A percentile compares a stretch with the other conserved stretches of the same genome.
These are phyloP conservation scores for Rhinolophus sinicus DNA, from an alignment of 2,113 vertebrate species.

Conservation along the genomic window DNA sequence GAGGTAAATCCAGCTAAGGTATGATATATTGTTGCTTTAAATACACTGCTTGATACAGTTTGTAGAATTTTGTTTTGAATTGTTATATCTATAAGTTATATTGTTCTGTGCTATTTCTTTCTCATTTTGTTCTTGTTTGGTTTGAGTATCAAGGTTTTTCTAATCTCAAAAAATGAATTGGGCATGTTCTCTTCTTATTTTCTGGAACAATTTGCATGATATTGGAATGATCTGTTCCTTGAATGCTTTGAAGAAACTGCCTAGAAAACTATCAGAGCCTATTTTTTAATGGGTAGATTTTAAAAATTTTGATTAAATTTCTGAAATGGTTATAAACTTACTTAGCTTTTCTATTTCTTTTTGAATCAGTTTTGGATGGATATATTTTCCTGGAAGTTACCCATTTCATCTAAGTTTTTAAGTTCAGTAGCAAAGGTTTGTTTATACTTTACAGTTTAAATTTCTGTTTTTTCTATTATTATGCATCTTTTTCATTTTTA, in stretches of 20 bases:
- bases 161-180: not conserved
- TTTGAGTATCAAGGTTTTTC: conserved; percentile 2
- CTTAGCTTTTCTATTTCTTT: conserved; percentile 22
- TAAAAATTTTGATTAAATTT: not conserved
- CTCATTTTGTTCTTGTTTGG: conserved; percentile 44
- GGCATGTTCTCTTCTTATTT: not conserved
- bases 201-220: not conserved
- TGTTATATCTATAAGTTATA: not conserved
- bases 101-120: not conserved
- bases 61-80: conserved; percentile 34
- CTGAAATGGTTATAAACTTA: not conserved
- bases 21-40: not conserved
- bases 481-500: not conserved
- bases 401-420: conserved; percentile 10
- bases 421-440: not conserved
- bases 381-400: not conserved
- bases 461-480: not conserved
- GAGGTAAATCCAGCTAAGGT: not conserved
- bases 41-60: not conserved
- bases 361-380: conserved; percentile 11
- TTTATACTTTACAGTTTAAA: not conserved
- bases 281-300: not conserved
- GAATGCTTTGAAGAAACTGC: conserved; percentile 17
- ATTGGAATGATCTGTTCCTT: conserved; percentile 30
- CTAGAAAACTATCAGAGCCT: not conserved